phyloP scores from a whole-genome alignment of 2,113 vertebrate species.

The Burhinus oedicnemus region DNA sequence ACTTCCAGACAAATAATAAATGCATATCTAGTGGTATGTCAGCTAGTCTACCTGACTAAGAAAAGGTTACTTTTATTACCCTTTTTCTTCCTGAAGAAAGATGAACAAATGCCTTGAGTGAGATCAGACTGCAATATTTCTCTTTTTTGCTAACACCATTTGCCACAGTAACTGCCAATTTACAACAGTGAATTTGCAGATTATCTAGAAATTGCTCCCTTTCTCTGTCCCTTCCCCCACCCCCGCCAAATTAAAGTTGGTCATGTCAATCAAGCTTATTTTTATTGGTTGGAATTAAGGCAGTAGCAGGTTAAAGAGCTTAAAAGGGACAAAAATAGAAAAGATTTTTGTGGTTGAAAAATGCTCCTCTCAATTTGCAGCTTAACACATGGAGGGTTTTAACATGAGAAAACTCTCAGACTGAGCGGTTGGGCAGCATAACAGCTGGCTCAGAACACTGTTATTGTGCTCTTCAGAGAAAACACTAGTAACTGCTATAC shows the following conservation, averaged over 20 bases:
- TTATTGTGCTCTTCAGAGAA: neutral
- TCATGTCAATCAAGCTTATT: constrained; percentile 58
- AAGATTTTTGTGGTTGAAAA: constrained; percentile 52
- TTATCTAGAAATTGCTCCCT: neutral
- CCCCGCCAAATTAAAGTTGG: constrained; percentile 28
- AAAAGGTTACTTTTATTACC: neutral
- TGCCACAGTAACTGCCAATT: neutral
- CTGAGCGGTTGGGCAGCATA: neutral
- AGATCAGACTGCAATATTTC: neutral
- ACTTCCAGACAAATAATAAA: neutral
- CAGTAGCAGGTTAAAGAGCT: constrained; percentile 69
- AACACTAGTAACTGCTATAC: neutral
- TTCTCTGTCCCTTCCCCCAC: neutral
- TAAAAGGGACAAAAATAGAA: constrained; percentile 68
- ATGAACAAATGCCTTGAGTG: neutral
- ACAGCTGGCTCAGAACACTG: neutral
- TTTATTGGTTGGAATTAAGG: constrained; percentile 66
- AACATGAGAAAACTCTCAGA: neutral
- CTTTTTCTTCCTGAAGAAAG: neutral
- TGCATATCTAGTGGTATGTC: neutral
- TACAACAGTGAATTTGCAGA: neutral
- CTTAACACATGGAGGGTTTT: constrained; percentile 1
- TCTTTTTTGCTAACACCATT: neutral
- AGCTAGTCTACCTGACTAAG: neutral
- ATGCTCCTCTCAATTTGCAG: constrained; percentile 48